Base-by-base conservation (phyloP, 1,140 invertebrate genomes). In the Anoplolepis gracilipes region DNA sequence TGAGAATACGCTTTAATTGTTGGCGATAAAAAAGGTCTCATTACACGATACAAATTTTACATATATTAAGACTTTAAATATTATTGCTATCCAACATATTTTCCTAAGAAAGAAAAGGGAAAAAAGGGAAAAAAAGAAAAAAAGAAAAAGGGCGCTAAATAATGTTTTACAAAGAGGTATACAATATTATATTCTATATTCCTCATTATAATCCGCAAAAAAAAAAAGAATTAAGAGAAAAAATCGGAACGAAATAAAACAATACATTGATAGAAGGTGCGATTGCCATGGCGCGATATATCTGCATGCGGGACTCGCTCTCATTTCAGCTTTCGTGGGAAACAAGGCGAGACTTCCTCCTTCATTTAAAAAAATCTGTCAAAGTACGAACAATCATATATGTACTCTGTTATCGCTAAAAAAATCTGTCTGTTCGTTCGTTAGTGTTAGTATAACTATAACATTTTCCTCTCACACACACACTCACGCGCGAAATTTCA, bases 281-380 rank as follows among this genome's bases (percentile, higher is more conserved):
- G 86, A 88, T 91, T 89, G 90, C 86, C 88, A 89, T 93, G 92
- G 91, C 85, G 90, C 92, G 92, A 92, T 90, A 92, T 91, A 82
- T 92, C 92, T 92, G 91, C 88, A 90, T 88, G 90, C 92, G 85
- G 86, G 46, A 19, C 88, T 92, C 91, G 92, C 88, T 91, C 91
- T 92, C 90, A 90, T 92, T 92, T 93, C 87, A 73, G 84, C 91
- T 90, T n/a, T n/a, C 90, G 84, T 85, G 88, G 87, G 91, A 92
- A 91, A 92, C 88, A 91, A 92, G 88, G 90, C 91, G 93, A 93
- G 92, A 93, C 90, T 91, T 93, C 93, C 90, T 91, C 92, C 89
- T 91, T 94, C 94, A 94, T 90, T 95, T 95, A 94, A 94, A 93
- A 82, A 94, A 95, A 95, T 94, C 94, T 95, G 94, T 94, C 91